Evolutionary conservation across 2,888 invertebrate genomes (phyloP).

Genomic region (Girardia tigrina): DNA sequence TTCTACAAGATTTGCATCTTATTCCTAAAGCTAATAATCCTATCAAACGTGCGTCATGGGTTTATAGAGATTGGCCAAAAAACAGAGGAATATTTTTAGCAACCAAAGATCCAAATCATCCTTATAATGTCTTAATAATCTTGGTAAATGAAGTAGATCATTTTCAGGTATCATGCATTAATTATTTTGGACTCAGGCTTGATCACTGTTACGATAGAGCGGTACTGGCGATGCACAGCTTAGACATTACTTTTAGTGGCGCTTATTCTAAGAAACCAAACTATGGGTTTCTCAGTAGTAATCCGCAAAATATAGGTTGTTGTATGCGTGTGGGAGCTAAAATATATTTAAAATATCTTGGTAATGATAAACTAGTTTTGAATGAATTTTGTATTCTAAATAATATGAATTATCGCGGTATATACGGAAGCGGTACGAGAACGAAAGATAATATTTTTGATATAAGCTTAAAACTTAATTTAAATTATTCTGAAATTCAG

Average conservation of each 20-base stretch:
- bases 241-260: neutral
- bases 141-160: slow-evolving; percentile 16
- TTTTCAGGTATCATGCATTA: neutral
- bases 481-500: neutral
- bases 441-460: neutral
- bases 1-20: neutral
- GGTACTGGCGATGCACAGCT: neutral
- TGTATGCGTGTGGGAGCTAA: neutral
- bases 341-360: neutral
- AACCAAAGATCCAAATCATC: neutral
- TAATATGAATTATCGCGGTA: neutral
- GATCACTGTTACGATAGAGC: slow-evolving; percentile 16
- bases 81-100: slow-evolving; percentile 24
- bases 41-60: neutral
- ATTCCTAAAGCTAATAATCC: neutral
- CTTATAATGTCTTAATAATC: neutral
- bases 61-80: slow-evolving; percentile 28
- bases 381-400: slow-evolving; percentile 8
- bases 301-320: neutral
- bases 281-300: neutral
- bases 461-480: neutral
- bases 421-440: neutral
- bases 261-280: neutral
- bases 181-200: neutral
- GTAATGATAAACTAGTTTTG: neutral